Evolutionary conservation across 2,888 invertebrate species (phyloP).

Genomic region (Penaeus monodon): DNA sequence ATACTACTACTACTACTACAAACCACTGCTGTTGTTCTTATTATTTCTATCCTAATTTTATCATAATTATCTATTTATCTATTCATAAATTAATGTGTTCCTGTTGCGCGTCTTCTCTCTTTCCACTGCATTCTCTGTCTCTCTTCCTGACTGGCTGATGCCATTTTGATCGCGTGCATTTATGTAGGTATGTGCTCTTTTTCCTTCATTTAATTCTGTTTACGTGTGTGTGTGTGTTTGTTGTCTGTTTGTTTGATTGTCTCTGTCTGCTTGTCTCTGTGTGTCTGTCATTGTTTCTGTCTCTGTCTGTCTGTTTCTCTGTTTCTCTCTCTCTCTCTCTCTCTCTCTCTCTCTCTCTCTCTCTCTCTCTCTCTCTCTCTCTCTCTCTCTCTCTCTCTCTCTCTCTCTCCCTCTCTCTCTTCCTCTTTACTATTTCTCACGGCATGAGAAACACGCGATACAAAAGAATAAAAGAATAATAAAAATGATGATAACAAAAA

Average conservation of each 20-base stretch:
- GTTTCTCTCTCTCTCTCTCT: background rate
- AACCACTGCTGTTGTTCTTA: background rate
- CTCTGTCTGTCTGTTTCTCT: background rate
- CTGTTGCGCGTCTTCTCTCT: too few relatives aligned
- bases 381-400: conserved; percentile 10
- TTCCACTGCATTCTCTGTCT: too few relatives aligned
- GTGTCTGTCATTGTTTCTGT: too few relatives aligned
- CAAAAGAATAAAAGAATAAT: background rate
- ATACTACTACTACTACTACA: background rate
- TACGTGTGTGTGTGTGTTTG: background rate
- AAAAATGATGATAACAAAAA: background rate
- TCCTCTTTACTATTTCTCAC: background rate
- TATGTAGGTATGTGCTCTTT: background rate
- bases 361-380: conserved; percentile 6
- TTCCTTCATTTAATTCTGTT: background rate
- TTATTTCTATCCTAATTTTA: background rate
- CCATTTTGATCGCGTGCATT: too few relatives aligned
- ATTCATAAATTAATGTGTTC: too few relatives aligned
- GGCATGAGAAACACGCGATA: background rate
- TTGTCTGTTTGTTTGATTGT: background rate
- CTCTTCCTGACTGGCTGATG: too few relatives aligned
- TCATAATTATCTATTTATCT: background rate
- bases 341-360: background rate
- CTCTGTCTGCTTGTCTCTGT: background rate
- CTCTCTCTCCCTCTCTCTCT: conserved; percentile 3